Conservation (phyloP, 2,113 vertebrate species). For the Cynopterus brachyotis region DNA sequence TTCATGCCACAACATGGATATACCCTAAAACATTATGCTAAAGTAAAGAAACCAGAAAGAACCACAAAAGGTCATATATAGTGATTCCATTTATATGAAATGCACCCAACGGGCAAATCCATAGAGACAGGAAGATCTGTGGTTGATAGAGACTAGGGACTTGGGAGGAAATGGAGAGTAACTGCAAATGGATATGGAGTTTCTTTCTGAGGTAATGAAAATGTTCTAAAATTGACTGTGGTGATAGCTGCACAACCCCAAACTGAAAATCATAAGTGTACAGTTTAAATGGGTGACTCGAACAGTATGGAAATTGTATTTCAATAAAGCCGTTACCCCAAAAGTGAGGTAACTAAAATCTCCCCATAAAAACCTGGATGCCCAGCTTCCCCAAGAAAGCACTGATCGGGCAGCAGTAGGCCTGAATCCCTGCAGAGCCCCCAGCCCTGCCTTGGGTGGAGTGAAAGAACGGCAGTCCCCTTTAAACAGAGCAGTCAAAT, state of each 20-base stretch:
- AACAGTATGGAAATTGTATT: not conserved
- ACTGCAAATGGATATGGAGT: not conserved
- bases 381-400: not conserved
- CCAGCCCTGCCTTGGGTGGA: not conserved
- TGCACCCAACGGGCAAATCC: not conserved
- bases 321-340: not conserved
- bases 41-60: not conserved
- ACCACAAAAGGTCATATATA: not conserved
- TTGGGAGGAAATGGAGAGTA: not conserved
- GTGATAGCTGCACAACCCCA: not conserved
- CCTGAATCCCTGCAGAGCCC: not conserved
- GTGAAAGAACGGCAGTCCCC: not conserved
- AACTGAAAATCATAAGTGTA: not conserved
- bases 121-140: not conserved
- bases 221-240: not conserved
- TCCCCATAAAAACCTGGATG: not conserved
- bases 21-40: not conserved
- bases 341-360: not conserved
- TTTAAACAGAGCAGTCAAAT: not conserved
- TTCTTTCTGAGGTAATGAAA: not conserved
- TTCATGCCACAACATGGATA: not conserved
- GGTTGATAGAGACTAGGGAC: not conserved
- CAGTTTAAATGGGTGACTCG: not conserved
- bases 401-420: not conserved
- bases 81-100: not conserved